Percentiles rank a stretch among this genome's conserved stretches.
Conservation (phyloP, 2,888 invertebrate genomes). For the Diadegma fenestrale region DNA sequence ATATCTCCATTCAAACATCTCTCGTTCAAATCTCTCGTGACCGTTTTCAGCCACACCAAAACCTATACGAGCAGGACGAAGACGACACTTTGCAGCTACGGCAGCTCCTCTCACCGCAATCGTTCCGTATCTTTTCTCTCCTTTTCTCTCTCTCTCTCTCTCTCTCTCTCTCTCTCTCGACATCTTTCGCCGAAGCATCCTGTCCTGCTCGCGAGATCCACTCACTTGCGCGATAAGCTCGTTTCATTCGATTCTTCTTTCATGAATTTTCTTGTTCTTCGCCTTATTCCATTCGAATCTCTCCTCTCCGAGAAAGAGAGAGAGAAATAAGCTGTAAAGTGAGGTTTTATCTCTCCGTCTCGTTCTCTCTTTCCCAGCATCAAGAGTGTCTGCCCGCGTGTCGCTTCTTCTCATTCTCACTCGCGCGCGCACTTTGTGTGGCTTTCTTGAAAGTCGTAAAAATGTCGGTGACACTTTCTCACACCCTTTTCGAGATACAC, state of each 20-base stretch:
- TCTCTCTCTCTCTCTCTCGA: constrained; percentile 31
- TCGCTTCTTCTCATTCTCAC: constrained; percentile 1
- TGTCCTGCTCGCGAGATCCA: constrained; percentile 47
- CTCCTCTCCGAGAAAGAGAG: neutral
- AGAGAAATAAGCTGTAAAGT: constrained; percentile 15
- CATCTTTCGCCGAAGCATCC: constrained; percentile 22
- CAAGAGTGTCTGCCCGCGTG: too few relatives aligned
- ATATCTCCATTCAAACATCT: constrained; percentile 84
- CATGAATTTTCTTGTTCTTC: constrained; percentile 44
- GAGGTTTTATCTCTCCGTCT: constrained; percentile 20
- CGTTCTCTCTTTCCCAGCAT: constrained; percentile 3
- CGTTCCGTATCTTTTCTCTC: constrained; percentile 46
- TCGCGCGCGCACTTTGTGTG: constrained; percentile 58
- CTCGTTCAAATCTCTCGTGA: constrained; percentile 53
- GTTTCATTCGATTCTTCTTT: constrained; percentile 67
- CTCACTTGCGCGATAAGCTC: constrained; percentile 64
- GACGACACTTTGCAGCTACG: constrained; percentile 67
- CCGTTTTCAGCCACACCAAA: constrained; percentile 46
- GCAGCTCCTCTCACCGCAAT: constrained; percentile 55
- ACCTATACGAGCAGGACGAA: constrained; percentile 29
- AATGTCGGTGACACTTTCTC: constrained; percentile 67
- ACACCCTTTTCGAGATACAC: constrained; percentile 59
- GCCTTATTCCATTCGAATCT: constrained; percentile 12
- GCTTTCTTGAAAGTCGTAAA: constrained; percentile 65
- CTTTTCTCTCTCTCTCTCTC: constrained; percentile 27